Percentiles rank a stretch among this genome's conserved stretches.
Conservation (phyloP, 2,888 invertebrate genomes). For the Cosmia pyralina region DNA sequence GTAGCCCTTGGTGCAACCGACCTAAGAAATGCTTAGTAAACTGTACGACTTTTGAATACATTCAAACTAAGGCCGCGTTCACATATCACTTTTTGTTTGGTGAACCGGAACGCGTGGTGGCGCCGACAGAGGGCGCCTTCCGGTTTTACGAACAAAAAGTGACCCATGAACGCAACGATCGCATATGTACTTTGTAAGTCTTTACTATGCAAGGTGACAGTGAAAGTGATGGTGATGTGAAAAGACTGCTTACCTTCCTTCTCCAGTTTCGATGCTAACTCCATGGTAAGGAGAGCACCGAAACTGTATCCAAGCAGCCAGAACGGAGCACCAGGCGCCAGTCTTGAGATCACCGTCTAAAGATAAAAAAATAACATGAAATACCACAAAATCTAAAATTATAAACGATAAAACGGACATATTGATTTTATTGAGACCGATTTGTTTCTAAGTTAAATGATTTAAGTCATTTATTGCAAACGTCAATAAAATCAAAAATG, state of each 20-base stretch:
- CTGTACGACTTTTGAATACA: not conserved
- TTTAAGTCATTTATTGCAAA: not conserved
- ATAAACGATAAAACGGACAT: not conserved
- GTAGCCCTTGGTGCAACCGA: too few relatives aligned
- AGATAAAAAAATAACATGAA: conserved; percentile 58
- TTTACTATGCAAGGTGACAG: not conserved
- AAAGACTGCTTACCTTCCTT: conserved; percentile 86
- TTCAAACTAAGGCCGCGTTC: not conserved
- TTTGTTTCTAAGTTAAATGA: not conserved
- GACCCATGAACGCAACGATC: too few relatives aligned
- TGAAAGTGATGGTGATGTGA: too few relatives aligned
- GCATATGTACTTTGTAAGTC: not conserved
- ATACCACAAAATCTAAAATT: too few relatives aligned
- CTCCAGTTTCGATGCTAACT: conserved; percentile 94
- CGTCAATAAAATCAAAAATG: not conserved
- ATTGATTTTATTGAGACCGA: not conserved
- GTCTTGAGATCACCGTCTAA: conserved; percentile 90
- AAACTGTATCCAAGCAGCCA: conserved; percentile 97
- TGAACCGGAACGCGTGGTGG: too few relatives aligned
- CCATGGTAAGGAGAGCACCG: conserved; percentile 94
- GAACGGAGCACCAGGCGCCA: conserved; percentile 92
- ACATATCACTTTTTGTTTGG: too few relatives aligned
- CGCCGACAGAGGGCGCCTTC: too few relatives aligned
- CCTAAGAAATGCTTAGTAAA: not conserved
- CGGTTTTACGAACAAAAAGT: too few relatives aligned